Percentiles rank a stretch among this genome's conserved stretches.
phyloP scores from a whole-genome alignment of 2,888 invertebrate species.

The Scelioninae gen. 2 region DNA sequence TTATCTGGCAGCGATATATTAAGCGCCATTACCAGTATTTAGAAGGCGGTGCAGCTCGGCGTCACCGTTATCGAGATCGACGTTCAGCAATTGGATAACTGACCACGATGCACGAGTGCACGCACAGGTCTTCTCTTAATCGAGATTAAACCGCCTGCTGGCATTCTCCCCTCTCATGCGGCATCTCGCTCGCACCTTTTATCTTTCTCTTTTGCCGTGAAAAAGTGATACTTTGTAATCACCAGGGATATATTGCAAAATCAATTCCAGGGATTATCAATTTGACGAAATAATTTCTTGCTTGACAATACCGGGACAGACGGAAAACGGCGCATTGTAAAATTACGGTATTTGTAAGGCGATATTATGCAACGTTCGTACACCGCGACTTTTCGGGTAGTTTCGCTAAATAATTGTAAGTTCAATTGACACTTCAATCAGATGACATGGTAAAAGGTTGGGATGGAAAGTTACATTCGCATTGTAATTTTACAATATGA shows the following conservation, averaged over 20 bases:
- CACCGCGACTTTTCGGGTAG: too few relatives aligned
- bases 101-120: slow-evolving; percentile 57
- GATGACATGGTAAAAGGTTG: too few relatives aligned
- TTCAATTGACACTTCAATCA: too few relatives aligned
- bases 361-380: too few relatives aligned
- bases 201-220: slow-evolving; percentile 31
- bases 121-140: slow-evolving; percentile 60
- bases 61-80: slow-evolving; percentile 68
- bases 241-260: slow-evolving; percentile 26
- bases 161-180: slow-evolving; percentile 49
- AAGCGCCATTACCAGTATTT: slow-evolving; percentile 73
- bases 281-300: slow-evolving; percentile 29
- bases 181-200: slow-evolving; percentile 18
- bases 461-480: too few relatives aligned
- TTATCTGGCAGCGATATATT: slow-evolving; percentile 72
- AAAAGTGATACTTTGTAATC: slow-evolving; percentile 42
- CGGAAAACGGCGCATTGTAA: too few relatives aligned
- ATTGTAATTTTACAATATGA: too few relatives aligned
- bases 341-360: too few relatives aligned
- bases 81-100: slow-evolving; percentile 60
- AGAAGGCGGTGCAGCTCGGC: slow-evolving; percentile 68
- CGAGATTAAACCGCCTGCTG: slow-evolving; percentile 59
- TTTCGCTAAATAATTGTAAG: too few relatives aligned
- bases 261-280: slow-evolving; percentile 14
- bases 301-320: too few relatives aligned